Evolutionary conservation across 92 coral and sea anemone genomes (phyloP).

Genomic region (Actinostola sp.): DNA sequence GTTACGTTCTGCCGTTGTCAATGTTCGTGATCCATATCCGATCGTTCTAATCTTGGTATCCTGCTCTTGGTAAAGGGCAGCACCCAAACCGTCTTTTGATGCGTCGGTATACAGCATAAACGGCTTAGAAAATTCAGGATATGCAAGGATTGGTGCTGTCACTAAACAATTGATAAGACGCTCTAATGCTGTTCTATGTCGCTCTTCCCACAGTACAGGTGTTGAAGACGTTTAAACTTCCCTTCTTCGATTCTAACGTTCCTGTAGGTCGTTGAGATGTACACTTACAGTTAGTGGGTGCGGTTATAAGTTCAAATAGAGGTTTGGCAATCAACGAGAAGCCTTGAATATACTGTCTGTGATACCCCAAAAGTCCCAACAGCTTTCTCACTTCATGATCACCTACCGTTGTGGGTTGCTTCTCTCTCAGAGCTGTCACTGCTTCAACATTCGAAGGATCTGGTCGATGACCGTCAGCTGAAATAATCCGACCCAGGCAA

Average conservation of each 20-base stretch:
- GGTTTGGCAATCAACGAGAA: slow-evolving; percentile 69
- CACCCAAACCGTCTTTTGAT: slow-evolving; percentile 41
- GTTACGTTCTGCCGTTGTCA: slow-evolving; percentile 45
- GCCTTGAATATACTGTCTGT: slow-evolving; percentile 57
- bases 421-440: slow-evolving; percentile 32
- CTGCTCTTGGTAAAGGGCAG: slow-evolving; percentile 37
- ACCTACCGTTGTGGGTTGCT: slow-evolving; percentile 60
- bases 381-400: slow-evolving; percentile 59
- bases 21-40: slow-evolving; percentile 47
- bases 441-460: slow-evolving; percentile 61
- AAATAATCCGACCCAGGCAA: slow-evolving; percentile 61
- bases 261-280: no score
- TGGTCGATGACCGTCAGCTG: slow-evolving; percentile 63
- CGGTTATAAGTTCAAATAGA: slow-evolving; percentile 39
- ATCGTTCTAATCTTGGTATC: slow-evolving; percentile 26
- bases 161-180: background rate
- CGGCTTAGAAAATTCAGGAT: slow-evolving; percentile 38
- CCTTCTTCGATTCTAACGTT: slow-evolving; percentile 4
- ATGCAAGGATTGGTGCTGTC: slow-evolving; percentile 27
- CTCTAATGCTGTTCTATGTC: slow-evolving; percentile 9
- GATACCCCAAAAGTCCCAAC: slow-evolving; percentile 63
- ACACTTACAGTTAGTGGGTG: no score
- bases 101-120: slow-evolving; percentile 48
- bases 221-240: background rate
- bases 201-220: slow-evolving; percentile 12